These are phyloP conservation scores for Montipora sp. DNA, from an alignment of 64 coral and sea anemone genomes.

Conservation along the genomic window DNA sequence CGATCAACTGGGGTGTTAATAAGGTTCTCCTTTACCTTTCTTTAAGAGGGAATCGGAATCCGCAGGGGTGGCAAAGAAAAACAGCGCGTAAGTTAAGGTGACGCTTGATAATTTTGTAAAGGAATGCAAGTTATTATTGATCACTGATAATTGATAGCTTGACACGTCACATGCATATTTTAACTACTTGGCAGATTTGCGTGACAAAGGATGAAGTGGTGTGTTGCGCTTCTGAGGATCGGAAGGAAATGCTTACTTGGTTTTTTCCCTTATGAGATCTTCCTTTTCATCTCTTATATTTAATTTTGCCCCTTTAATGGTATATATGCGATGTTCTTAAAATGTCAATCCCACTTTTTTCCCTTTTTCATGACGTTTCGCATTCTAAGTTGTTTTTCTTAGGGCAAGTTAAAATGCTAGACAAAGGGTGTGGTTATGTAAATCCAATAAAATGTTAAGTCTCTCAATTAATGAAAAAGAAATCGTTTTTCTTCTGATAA, in stretches of 20 bases:
- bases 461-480: too few relatives aligned
- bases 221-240: too few relatives aligned
- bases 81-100: background rate
- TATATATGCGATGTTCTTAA: background rate
- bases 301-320: background rate
- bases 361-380: background rate
- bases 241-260: too few relatives aligned
- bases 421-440: background rate
- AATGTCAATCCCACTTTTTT: background rate
- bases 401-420: background rate
- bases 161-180: conserved; percentile 29
- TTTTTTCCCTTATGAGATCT: too few relatives aligned
- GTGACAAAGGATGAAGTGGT: too few relatives aligned
- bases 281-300: too few relatives aligned
- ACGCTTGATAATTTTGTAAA: background rate
- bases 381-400: background rate
- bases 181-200: too few relatives aligned
- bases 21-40: background rate
- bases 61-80: background rate
- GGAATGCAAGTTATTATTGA: conserved; percentile 34
- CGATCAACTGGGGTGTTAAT: background rate
- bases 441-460: too few relatives aligned
- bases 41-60: background rate
- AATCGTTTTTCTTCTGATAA: too few relatives aligned
- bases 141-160: background rate